Percentiles rank a stretch among this genome's conserved stretches.
These are phyloP conservation scores for Cyrtorhinus lividipennis DNA, from an alignment of 1,140 invertebrate species.

Conservation along the genomic window DNA sequence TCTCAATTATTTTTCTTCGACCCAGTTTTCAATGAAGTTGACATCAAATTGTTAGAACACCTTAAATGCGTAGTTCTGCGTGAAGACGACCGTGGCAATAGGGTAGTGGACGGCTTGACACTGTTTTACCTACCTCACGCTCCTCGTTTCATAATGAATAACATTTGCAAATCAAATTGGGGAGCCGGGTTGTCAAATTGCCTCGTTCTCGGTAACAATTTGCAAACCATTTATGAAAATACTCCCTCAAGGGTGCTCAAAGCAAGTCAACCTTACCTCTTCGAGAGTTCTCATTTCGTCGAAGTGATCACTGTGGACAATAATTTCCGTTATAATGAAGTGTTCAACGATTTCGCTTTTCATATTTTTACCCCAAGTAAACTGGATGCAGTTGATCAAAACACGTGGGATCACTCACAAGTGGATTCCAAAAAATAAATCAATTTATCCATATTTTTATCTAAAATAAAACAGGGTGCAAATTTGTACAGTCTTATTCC, in stretches of 20 bases:
- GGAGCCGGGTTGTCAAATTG: not conserved
- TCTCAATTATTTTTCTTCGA: not conserved
- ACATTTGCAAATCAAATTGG: not conserved
- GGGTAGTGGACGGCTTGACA: not conserved
- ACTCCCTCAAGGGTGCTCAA: not conserved
- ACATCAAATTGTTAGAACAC: not conserved
- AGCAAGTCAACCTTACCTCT: not conserved
- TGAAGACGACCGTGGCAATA: not conserved
- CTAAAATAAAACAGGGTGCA: no score
- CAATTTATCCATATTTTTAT: no score
- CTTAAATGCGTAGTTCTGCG: not conserved
- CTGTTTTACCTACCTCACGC: not conserved
- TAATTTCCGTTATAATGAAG: not conserved
- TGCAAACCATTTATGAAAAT: not conserved
- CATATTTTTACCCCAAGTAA: not conserved
- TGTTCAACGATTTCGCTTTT: not conserved
- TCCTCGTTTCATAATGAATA: not conserved
- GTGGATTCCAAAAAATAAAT: no score
- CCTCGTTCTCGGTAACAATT: not conserved
- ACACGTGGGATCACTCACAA: not conserved
- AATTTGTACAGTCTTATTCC: no score
- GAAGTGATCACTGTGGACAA: not conserved
- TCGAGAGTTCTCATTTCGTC: not conserved
- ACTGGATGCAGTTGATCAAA: not conserved
- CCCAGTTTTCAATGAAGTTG: not conserved